Conservation (phyloP, 2,113 vertebrate species). For the Phoenicopterus ruber region DNA sequence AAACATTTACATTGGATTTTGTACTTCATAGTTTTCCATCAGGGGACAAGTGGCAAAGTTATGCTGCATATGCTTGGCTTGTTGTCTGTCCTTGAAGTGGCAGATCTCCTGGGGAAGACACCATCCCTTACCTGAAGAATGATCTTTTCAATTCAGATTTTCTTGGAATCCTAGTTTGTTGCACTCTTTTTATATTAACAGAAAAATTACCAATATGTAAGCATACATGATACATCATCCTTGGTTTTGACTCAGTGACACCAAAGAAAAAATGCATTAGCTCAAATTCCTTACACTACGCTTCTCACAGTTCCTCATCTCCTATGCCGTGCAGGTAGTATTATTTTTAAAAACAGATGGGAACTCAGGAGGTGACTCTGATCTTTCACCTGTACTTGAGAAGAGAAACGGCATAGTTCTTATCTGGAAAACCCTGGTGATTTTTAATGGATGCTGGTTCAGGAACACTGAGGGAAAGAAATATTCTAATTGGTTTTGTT, state of each 20-base stretch:
- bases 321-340: not conserved
- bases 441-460: not conserved
- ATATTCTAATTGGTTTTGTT: conserved; percentile 35
- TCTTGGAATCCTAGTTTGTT: not conserved
- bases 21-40: not conserved
- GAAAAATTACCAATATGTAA: not conserved
- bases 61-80: not conserved
- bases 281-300: not conserved
- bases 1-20: not conserved
- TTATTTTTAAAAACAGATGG: conserved; percentile 34
- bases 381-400: conserved; percentile 19
- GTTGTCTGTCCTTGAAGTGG: not conserved
- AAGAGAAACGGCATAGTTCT: not conserved
- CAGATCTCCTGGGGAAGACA: not conserved
- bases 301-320: not conserved
- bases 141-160: not conserved
- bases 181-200: not conserved
- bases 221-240: not conserved
- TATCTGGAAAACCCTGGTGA: conserved; percentile 1
- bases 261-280: not conserved
- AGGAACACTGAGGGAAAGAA: conserved; percentile 14
- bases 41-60: not conserved
- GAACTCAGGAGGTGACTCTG: conserved; percentile 1
- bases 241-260: not conserved
- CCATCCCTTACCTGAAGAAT: not conserved